Conservation (phyloP, 2,797 vertebrate genomes). For the Chelonia mydas region DNA sequence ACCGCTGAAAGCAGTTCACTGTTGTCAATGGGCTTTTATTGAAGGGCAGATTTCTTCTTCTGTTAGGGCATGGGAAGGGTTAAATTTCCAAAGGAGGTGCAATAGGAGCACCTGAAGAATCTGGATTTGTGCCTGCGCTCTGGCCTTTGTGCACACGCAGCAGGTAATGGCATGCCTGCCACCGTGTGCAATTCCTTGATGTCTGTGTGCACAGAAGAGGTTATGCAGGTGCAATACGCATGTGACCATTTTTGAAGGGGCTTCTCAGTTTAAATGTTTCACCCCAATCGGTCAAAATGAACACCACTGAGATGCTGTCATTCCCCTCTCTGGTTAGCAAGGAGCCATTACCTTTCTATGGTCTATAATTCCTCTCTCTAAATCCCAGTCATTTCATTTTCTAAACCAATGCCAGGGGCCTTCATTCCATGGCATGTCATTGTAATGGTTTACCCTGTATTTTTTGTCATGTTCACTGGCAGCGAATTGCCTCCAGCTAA, state of each 20-base stretch:
- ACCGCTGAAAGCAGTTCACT: neutral
- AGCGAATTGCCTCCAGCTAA: neutral
- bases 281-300: neutral
- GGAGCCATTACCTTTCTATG: neutral
- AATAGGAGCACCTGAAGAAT: neutral
- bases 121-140: neutral
- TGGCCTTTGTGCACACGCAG: neutral
- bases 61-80: neutral
- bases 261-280: neutral
- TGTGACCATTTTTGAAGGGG: neutral
- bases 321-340: neutral
- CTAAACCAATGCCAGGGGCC: neutral
- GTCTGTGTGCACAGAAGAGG: neutral
- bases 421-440: neutral
- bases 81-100: neutral
- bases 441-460: neutral
- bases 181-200: neutral
- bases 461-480: neutral
- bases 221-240: accelerated
- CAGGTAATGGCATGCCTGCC: neutral
- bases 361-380: neutral
- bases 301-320: neutral
- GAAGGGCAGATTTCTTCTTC: accelerated
- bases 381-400: neutral
- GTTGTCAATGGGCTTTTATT: neutral